A percentile compares a stretch with the other conserved stretches of the same genome.
phyloP scores from a whole-genome alignment of 2,113 vertebrate genomes.

The Hippocampus abdominalis region DNA sequence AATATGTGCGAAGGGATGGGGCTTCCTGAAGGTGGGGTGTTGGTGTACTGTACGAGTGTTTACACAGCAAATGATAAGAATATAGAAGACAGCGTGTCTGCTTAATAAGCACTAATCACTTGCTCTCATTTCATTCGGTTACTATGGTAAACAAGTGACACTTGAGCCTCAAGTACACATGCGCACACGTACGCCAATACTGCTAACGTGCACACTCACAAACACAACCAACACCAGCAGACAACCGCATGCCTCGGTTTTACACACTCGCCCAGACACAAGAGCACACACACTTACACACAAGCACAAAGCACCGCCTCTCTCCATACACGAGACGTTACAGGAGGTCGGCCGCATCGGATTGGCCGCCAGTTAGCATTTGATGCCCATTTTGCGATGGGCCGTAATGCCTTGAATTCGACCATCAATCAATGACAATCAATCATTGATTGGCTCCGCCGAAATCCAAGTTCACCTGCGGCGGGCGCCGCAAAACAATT shows the following conservation, averaged over 20 bases:
- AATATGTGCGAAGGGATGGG: constrained; percentile 68
- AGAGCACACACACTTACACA: background rate
- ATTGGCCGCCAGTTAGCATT: too few relatives aligned
- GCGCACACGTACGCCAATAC: background rate
- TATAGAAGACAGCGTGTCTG: constrained; percentile 75
- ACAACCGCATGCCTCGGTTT: background rate
- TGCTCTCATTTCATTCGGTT: constrained; percentile 80
- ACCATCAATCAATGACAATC: too few relatives aligned
- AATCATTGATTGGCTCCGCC: too few relatives aligned
- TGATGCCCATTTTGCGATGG: too few relatives aligned
- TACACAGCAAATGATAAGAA: constrained; percentile 81
- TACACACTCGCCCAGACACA: background rate
- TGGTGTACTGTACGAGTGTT: constrained; percentile 73
- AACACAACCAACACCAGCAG: background rate
- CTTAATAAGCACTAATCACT: constrained; percentile 81
- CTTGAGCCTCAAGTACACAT: constrained; percentile 71
- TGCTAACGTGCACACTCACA: background rate
- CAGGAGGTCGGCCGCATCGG: too few relatives aligned
- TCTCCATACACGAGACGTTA: background rate
- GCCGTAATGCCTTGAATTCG: too few relatives aligned
- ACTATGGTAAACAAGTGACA: constrained; percentile 84
- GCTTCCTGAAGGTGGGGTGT: constrained; percentile 35
- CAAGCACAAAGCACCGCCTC: background rate
- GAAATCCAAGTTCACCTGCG: too few relatives aligned
- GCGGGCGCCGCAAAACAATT: too few relatives aligned